Evolutionary conservation across 1,140 invertebrate genomes (phyloP).

Genomic region (Brachionus paranguensis): DNA sequence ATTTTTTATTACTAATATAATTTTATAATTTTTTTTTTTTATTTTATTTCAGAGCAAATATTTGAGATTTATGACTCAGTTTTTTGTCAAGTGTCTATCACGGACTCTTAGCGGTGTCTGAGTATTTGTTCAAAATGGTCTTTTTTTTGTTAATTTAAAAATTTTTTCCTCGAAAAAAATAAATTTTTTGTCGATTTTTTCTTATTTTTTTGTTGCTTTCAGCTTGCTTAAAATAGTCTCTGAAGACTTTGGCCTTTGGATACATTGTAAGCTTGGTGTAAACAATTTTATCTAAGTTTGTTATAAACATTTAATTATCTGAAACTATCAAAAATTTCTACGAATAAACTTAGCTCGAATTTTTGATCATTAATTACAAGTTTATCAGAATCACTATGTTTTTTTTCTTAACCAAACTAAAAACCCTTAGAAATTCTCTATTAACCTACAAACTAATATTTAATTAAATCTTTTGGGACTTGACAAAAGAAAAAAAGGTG

Average conservation of each 20-base stretch:
- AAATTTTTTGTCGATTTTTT: background rate
- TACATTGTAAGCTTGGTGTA: background rate
- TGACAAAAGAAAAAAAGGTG: background rate
- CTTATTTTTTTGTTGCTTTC: background rate
- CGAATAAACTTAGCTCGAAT: background rate
- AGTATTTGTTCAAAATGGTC: background rate
- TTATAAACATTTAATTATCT: constrained; percentile 21
- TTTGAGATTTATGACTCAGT: constrained; percentile 5
- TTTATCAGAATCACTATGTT: background rate
- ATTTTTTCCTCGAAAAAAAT: background rate
- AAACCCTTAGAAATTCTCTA: background rate
- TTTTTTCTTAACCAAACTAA: background rate
- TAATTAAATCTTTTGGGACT: background rate
- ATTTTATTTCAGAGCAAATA: constrained; percentile 23
- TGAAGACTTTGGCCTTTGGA: background rate
- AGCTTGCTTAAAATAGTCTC: background rate
- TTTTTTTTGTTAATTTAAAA: background rate
- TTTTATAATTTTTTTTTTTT: too few relatives aligned
- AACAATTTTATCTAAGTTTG: background rate
- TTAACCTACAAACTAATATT: background rate
- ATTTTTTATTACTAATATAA: background rate
- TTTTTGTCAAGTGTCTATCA: background rate
- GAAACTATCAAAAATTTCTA: background rate
- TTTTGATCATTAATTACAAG: background rate
- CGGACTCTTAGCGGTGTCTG: background rate